Conservation (phyloP, 2,797 vertebrate genomes). For the Silurus lanzhouensis region DNA sequence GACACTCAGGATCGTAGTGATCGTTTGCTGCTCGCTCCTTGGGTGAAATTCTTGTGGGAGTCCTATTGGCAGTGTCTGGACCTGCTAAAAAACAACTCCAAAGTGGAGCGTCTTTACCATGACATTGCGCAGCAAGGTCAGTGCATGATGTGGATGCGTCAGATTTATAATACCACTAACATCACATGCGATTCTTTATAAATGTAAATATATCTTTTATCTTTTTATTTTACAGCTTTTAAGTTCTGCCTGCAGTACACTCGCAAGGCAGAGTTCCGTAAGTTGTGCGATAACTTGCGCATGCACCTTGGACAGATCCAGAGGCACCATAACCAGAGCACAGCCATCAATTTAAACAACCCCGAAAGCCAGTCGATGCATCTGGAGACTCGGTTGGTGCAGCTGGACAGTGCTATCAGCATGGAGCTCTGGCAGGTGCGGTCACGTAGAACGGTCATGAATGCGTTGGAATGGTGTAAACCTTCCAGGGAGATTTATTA, state of each 20-base stretch:
- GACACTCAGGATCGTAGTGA: constrained; percentile 99
- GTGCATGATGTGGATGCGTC: not conserved
- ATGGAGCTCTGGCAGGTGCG: constrained; percentile 99
- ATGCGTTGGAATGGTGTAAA: not conserved
- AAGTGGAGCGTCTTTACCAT: constrained; percentile 98
- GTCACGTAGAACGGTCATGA: not conserved
- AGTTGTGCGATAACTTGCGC: constrained; percentile 95
- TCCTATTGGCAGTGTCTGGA: constrained; percentile 98
- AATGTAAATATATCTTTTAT: not conserved
- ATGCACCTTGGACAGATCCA: constrained; percentile 99
- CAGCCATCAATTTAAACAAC: constrained; percentile 98
- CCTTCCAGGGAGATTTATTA: not conserved
- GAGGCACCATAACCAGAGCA: constrained; percentile 98
- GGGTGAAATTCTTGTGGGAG: constrained; percentile 99
- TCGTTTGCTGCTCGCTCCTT: constrained; percentile 94
- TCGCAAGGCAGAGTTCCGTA: constrained; percentile 96
- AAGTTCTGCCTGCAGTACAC: constrained; percentile 99
- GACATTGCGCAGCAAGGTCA: constrained; percentile 98
- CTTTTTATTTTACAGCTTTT: constrained; percentile 78
- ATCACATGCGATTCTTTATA: not conserved
- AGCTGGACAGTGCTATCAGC: constrained; percentile 97
- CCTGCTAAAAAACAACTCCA: constrained; percentile 96
- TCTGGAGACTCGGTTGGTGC: constrained; percentile 95
- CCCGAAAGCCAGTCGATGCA: constrained; percentile 99
- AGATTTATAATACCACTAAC: not conserved